Evolutionary conservation across 2,797 vertebrate species (phyloP).

Genomic region (Sebastes ruberrimus): DNA sequence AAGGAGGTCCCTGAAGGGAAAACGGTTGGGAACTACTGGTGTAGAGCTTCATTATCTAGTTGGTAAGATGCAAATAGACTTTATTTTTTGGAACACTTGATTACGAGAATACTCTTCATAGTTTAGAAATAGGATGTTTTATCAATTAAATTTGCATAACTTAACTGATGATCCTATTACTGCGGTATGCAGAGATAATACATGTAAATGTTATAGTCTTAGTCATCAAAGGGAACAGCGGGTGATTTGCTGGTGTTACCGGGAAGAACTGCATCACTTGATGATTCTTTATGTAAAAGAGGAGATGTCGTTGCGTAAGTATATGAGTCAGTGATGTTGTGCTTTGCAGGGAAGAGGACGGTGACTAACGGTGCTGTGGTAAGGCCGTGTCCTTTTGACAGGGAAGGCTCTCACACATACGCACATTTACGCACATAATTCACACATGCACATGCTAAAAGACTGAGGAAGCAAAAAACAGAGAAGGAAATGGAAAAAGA

Average conservation of each 20-base stretch:
- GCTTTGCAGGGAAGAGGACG: slow-evolving; percentile 8
- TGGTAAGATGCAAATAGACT: not conserved
- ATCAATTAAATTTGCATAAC: not conserved
- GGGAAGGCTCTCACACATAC: not conserved
- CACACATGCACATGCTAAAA: not conserved
- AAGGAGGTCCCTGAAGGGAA: no score
- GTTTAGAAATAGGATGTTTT: not conserved
- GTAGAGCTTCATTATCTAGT: not conserved
- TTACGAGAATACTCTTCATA: not conserved
- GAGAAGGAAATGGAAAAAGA: slow-evolving; percentile 39
- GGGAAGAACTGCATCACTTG: not conserved
- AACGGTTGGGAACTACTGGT: not conserved
- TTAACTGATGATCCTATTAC: not conserved
- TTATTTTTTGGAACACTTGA: not conserved
- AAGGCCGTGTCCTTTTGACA: slow-evolving; percentile 4
- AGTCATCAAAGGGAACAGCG: slow-evolving; percentile 3
- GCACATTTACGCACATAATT: not conserved
- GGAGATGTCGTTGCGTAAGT: slow-evolving; percentile 30
- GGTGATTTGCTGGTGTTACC: slow-evolving; percentile 4
- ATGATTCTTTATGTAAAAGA: slow-evolving; percentile 16
- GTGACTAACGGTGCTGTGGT: slow-evolving; percentile 34
- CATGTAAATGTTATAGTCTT: not conserved
- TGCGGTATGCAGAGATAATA: not conserved
- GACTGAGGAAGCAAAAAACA: not conserved
- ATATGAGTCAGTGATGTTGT: slow-evolving; percentile 51